Evolutionary conservation across 1,140 invertebrate species (phyloP).

Genomic region (Maniola jurtina): DNA sequence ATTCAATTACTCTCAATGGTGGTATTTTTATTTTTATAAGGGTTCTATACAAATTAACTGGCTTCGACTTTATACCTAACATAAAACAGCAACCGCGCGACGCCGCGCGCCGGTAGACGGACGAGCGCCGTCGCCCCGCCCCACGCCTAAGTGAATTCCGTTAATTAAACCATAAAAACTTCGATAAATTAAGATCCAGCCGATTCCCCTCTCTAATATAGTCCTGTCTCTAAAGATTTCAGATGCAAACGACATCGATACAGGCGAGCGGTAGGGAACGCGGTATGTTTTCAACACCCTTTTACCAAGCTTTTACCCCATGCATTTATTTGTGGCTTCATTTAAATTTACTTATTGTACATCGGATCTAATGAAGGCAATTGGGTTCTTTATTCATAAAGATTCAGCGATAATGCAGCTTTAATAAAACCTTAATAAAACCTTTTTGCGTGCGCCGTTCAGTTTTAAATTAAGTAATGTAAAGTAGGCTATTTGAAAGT

Average conservation of each 20-base stretch:
- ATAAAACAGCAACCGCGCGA: slow-evolving; percentile 66
- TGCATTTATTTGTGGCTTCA: slow-evolving; percentile 62
- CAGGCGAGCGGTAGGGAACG: slow-evolving; percentile 48
- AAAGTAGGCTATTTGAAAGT: slow-evolving; percentile 27
- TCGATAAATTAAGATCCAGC: slow-evolving; percentile 80
- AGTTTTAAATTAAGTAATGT: slow-evolving; percentile 36
- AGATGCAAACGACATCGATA: slow-evolving; percentile 75
- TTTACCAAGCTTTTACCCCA: slow-evolving; percentile 30
- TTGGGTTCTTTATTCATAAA: slow-evolving; percentile 47
- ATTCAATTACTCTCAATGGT: not conserved
- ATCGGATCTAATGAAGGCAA: slow-evolving; percentile 40
- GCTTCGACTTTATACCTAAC: slow-evolving; percentile 37
- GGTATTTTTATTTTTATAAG: not conserved
- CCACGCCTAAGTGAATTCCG: slow-evolving; percentile 78
- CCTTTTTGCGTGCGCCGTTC: not conserved
- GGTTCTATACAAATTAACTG: not conserved
- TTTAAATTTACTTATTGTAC: slow-evolving; percentile 62
- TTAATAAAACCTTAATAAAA: slow-evolving; percentile 15
- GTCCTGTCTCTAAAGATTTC: slow-evolving; percentile 68
- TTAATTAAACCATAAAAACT: slow-evolving; percentile 81
- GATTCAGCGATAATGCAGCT: slow-evolving; percentile 40
- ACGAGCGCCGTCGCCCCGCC: slow-evolving; percentile 41
- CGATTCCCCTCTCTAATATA: slow-evolving; percentile 77
- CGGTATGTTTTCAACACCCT: slow-evolving; percentile 44
- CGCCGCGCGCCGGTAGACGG: slow-evolving; percentile 46